Conservation (phyloP, 1,140 invertebrate species). For the Bradynema listronoti region DNA sequence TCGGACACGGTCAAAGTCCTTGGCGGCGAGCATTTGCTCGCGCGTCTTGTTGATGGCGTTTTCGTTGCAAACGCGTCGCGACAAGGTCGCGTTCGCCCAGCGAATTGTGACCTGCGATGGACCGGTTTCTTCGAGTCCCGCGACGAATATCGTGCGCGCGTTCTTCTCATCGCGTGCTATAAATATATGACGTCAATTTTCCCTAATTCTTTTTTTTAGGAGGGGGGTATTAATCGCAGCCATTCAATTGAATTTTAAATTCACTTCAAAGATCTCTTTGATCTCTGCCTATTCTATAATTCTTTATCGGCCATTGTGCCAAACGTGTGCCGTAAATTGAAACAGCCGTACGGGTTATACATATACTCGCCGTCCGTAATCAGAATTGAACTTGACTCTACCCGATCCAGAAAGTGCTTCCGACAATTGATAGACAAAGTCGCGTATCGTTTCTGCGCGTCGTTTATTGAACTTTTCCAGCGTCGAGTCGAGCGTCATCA, state of each 20-base stretch:
- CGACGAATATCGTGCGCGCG: too few species aligned
- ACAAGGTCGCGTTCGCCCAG: slow-evolving; percentile 16
- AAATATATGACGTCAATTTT: slow-evolving; percentile 4
- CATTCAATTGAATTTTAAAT: too few species aligned
- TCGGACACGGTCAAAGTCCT: slow-evolving; percentile 5
- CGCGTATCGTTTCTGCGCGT: slow-evolving; percentile 16
- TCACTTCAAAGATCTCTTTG: too few species aligned
- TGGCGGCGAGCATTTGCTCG: slow-evolving; percentile 14
- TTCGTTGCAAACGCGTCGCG: slow-evolving; percentile 14
- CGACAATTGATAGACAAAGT: slow-evolving; percentile 23
- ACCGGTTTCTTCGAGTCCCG: slow-evolving; percentile 13
- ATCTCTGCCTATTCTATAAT: too few species aligned
- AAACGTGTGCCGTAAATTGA: too few species aligned
- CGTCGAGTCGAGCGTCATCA: slow-evolving; percentile 17
- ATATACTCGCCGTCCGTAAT: too few species aligned
- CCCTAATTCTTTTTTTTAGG: not conserved
- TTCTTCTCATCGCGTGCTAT: too few species aligned
- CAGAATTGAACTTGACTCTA: too few species aligned
- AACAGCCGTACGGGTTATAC: too few species aligned
- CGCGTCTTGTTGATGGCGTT: slow-evolving; percentile 19
- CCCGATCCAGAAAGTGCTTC: slow-evolving; percentile 1
- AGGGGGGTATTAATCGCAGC: too few species aligned
- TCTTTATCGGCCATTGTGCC: too few species aligned
- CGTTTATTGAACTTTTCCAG: slow-evolving; percentile 9
- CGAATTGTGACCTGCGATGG: slow-evolving; percentile 12